These are phyloP conservation scores for Peromyscus californicus DNA, from an alignment of 2,113 vertebrate genomes.

Conservation along the genomic window DNA sequence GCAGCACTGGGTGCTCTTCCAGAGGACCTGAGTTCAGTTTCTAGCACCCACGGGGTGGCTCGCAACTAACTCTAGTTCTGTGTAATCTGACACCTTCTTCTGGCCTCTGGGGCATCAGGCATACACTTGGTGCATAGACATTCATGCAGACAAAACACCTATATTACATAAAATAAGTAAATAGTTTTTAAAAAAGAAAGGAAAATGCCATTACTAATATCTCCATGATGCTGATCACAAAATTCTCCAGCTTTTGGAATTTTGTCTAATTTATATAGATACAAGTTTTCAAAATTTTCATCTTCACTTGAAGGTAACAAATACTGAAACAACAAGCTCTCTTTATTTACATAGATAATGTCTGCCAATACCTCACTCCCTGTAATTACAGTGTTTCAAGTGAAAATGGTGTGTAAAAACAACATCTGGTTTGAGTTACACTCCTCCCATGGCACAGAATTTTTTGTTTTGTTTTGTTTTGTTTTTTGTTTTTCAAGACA, in stretches of 20 bases:
- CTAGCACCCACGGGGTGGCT: background rate
- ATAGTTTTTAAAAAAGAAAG: background rate
- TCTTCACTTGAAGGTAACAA: background rate
- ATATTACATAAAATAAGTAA: background rate
- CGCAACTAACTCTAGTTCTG: background rate
- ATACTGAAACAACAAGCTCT: background rate
- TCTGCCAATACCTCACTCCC: background rate
- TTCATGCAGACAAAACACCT: background rate
- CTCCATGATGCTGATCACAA: background rate
- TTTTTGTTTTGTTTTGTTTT: background rate
- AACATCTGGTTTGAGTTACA: background rate
- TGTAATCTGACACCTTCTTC: background rate
- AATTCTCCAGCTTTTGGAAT: background rate
- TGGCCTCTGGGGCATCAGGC: background rate
- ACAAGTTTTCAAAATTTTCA: background rate
- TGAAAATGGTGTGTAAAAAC: background rate
- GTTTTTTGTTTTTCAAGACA: background rate
- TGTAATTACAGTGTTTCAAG: background rate
- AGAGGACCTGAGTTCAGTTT: background rate
- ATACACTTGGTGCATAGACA: background rate
- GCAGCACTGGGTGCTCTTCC: background rate
- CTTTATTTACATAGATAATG: background rate
- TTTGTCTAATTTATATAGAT: background rate
- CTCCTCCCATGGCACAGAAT: background rate
- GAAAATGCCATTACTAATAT: background rate